Evolutionary conservation across 2,888 invertebrate species (phyloP).

Genomic region (Prosapia bicincta): DNA sequence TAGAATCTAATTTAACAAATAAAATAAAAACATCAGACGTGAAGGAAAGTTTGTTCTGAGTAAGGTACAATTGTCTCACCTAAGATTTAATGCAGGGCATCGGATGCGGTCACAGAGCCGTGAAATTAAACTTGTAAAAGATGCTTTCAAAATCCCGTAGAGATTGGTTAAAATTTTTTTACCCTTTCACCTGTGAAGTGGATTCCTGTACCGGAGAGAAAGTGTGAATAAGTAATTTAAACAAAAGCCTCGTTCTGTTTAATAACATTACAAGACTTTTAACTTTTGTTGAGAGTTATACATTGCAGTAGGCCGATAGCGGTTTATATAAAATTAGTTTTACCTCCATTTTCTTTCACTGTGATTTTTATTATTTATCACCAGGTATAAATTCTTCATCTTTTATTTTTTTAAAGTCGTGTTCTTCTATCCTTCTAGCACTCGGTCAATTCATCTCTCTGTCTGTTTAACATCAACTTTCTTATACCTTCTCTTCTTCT

Average conservation of each 20-base stretch:
- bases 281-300: no score
- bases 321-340: no score
- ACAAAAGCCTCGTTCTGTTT: background rate
- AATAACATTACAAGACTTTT: no score
- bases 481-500: no score
- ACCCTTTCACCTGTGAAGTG: background rate
- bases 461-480: no score
- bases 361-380: no score
- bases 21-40: background rate
- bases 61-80: background rate
- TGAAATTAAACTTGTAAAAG: slow-evolving; percentile 2
- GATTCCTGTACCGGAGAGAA: background rate
- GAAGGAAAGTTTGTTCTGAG: background rate
- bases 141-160: background rate
- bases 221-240: background rate
- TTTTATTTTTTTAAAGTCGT: no score
- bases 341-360: no score
- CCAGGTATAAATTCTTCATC: no score
- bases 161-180: background rate
- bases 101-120: background rate
- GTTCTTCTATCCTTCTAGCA: no score
- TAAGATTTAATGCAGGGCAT: background rate
- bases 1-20: background rate
- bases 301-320: no score
- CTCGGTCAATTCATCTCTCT: no score